phyloP scores from a whole-genome alignment of 2,888 invertebrate genomes.

The Chouioia cunea region DNA sequence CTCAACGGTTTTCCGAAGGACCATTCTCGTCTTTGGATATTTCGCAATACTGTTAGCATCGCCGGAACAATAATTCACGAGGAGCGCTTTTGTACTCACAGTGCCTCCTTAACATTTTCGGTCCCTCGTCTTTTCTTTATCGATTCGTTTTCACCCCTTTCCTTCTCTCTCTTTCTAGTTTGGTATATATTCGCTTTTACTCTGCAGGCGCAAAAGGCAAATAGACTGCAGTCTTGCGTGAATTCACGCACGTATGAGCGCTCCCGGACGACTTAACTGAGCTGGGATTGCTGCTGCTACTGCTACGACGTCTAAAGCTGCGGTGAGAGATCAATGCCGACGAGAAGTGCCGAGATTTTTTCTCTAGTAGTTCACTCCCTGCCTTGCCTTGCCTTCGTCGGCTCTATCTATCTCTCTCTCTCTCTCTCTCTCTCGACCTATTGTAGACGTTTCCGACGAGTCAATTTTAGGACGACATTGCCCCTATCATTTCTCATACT shows the following conservation, averaged over 20 bases:
- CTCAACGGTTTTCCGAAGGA: conserved; percentile 9
- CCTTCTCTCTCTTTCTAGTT: no score
- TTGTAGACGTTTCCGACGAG: not conserved
- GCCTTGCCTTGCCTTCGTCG: not conserved
- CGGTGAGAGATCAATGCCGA: not conserved
- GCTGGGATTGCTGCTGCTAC: not conserved
- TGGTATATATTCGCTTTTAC: not conserved
- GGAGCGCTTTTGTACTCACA: not conserved
- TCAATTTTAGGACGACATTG: no score
- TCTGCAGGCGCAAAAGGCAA: conserved; percentile 20
- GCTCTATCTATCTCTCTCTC: not conserved
- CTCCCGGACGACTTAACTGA: no score
- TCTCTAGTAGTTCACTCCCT: not conserved
- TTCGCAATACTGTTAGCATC: no score
- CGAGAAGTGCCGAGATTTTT: not conserved
- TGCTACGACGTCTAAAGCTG: not conserved
- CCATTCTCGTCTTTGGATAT: no score
- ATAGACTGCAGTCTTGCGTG: conserved; percentile 37
- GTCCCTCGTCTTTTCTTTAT: conserved; percentile 6
- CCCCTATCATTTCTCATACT: no score
- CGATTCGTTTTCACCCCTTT: conserved; percentile 13
- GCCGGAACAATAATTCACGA: conserved; percentile 21
- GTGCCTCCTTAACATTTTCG: conserved; percentile 10
- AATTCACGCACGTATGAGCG: conserved; percentile 42
- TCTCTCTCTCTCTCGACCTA: not conserved